Base-by-base conservation (phyloP, 2,888 invertebrate genomes). In the Dryococelus australis region DNA sequence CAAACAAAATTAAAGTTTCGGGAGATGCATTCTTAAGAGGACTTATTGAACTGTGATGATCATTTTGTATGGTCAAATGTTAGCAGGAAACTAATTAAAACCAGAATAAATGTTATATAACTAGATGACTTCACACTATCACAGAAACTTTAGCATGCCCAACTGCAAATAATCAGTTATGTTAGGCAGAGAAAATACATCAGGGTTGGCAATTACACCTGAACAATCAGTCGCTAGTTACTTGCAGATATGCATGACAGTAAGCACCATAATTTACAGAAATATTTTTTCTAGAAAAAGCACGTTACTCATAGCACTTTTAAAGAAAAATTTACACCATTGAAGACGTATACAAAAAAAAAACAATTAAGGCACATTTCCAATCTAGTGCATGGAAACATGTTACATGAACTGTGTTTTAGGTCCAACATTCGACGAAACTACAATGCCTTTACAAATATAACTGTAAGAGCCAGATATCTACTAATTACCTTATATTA, bases 231-330 rank as follows among this genome's bases (percentile, higher is more conserved):
- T 65, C 65, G 65, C 24, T 65, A 65, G n/a, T n/a, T 65, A 65
- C 65, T 65, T 65, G 65, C 65, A 65, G 65, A 65, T 65, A 65
- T 65, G 65, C 65, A 65, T 65, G 20, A 16, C 65, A 65, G 20
- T 65, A 65, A 65, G 65, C 65, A 65, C 65, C 65, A 65, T 65
- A n/a, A 65, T n/a, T 65, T 65, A 65, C 65, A 65, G n/a, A 65
- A 20, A n/a, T 16, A 16, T n/a, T 65, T 10, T n/a, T 8, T 24
- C 6, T 65, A n/a, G 3, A 65, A 65, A n/a, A 65, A 47, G 47
- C 65, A 24, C 16, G 8, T 24, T 8, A 24, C 20, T 65, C 20
- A 65, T 24, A 12, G 20, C 20, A 16, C 65, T 24, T 8, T n/a
- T 8, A 65, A 24, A 20, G 16, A 24, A 65, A 65, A 65, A 65